A percentile compares a stretch with the other conserved stretches of the same genome.
These are phyloP conservation scores for Neotoxoptera formosana DNA, from an alignment of 1,140 invertebrate genomes.

Conservation along the genomic window DNA sequence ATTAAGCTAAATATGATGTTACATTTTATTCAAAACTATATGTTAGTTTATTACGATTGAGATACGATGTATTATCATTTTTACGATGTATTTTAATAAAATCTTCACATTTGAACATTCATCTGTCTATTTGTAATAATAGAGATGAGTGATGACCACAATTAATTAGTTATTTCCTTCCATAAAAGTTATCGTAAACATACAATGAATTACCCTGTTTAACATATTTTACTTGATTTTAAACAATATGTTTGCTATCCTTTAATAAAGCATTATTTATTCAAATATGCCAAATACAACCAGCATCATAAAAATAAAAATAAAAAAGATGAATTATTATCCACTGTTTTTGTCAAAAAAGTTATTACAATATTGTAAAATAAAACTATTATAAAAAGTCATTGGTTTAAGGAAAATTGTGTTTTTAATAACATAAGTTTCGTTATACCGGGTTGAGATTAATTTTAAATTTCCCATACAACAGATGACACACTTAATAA, in stretches of 20 bases:
- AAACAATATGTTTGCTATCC: not conserved
- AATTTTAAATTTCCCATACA: conserved; percentile 33
- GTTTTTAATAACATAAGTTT: conserved; percentile 33
- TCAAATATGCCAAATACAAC: not conserved
- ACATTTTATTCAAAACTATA: not conserved
- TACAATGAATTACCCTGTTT: not conserved
- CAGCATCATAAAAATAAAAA: not conserved
- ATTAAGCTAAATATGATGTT: not conserved
- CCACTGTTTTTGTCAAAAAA: not conserved
- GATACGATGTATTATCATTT: not conserved
- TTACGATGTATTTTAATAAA: not conserved
- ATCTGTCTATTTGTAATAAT: not conserved
- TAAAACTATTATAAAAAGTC: not conserved
- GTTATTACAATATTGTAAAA: not conserved
- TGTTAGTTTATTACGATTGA: not conserved
- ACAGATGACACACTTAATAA: conserved; percentile 52
- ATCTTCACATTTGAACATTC: not conserved
- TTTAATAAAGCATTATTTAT: conserved; percentile 1
- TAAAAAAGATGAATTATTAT: not conserved
- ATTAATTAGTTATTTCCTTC: not conserved
- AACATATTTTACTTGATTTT: not conserved
- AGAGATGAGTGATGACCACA: not conserved
- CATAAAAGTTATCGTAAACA: not conserved
- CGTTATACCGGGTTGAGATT: not conserved
- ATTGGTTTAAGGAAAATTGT: conserved; percentile 6